A percentile compares a stretch with the other conserved stretches of the same genome.
These are phyloP conservation scores for Tapirus terrestris DNA, from an alignment of 2,113 vertebrate species.

Conservation along the genomic window DNA sequence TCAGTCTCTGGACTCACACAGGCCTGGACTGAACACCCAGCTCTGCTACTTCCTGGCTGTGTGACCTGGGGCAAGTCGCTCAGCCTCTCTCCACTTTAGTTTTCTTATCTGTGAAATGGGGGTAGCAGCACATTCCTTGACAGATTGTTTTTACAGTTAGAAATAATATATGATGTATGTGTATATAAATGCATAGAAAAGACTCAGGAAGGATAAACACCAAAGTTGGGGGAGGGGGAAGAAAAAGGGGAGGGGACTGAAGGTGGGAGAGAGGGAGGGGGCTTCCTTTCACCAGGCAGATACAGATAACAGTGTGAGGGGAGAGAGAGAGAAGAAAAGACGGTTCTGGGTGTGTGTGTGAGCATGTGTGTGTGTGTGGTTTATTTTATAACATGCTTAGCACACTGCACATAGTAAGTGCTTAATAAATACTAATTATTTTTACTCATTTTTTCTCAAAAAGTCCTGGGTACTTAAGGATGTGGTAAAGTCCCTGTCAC, in stretches of 20 bases:
- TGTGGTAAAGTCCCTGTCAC: not conserved
- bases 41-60: not conserved
- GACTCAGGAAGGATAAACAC: not conserved
- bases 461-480: not conserved
- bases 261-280: not conserved
- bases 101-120: not conserved
- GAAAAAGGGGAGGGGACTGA: not conserved
- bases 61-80: not conserved
- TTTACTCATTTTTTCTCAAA: not conserved
- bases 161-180: not conserved
- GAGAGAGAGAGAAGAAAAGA: not conserved
- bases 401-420: not conserved
- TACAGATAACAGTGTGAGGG: not conserved
- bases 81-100: not conserved
- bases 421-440: not conserved
- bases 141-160: not conserved
- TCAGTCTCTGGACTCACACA: not conserved
- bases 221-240: not conserved
- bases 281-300: not conserved
- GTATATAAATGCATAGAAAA: not conserved
- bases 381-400: slow-evolving; percentile 5
- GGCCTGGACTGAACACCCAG: not conserved
- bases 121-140: not conserved
- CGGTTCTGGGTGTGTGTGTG: not conserved
- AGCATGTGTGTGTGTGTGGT: slow-evolving; percentile 3